Conservation (phyloP, 2,888 invertebrate species). For the Drosophila kanekoi region DNA sequence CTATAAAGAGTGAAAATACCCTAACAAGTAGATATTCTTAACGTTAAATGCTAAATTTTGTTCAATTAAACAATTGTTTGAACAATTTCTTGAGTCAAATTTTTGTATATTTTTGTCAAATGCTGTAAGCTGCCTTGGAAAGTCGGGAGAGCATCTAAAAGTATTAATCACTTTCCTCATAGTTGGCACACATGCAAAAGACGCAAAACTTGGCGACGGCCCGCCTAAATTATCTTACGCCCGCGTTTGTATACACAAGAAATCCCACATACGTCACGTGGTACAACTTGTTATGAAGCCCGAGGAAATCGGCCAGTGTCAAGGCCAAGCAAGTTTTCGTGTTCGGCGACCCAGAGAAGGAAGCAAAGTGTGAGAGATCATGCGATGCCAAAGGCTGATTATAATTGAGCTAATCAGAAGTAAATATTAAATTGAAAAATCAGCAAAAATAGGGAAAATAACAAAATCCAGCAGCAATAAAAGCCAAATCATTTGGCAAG, state of each 20-base stretch:
- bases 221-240: not conserved
- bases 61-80: not conserved
- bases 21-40: too few species aligned
- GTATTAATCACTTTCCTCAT: constrained; percentile 19
- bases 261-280: constrained; percentile 35
- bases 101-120: not conserved
- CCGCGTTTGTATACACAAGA: constrained; percentile 12
- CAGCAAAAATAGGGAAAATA: constrained; percentile 12
- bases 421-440: constrained; percentile 45
- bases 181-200: constrained; percentile 35
- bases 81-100: not conserved
- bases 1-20: not conserved
- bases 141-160: not conserved
- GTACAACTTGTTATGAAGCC: constrained; percentile 16
- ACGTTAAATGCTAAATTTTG: too few species aligned
- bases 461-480: constrained; percentile 13
- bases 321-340: constrained; percentile 9
- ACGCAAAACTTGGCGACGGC: constrained; percentile 12
- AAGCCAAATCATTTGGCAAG: constrained; percentile 35
- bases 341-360: constrained; percentile 4
- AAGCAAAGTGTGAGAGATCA: not conserved
- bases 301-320: constrained; percentile 6
- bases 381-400: constrained; percentile 23
- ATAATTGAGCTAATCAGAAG: constrained; percentile 47
- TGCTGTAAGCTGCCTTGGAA: not conserved